Conservation (phyloP, 2,888 invertebrate genomes). For the Melangyna quadrimaculata region DNA sequence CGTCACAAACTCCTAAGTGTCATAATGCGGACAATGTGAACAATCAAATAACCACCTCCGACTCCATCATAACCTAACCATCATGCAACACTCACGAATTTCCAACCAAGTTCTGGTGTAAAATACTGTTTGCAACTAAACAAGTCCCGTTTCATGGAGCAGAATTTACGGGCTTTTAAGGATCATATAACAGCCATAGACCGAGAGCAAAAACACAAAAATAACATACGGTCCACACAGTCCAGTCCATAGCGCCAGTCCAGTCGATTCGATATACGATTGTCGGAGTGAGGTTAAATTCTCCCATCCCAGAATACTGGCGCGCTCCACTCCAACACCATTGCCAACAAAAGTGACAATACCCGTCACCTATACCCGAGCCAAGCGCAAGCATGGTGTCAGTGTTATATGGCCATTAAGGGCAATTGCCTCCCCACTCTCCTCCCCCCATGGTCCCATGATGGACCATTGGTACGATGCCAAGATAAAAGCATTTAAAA, state of each 20-base stretch:
- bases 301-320: background rate
- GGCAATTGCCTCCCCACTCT: conserved; percentile 51
- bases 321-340: background rate
- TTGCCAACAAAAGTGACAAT: conserved; percentile 37
- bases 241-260: too few relatives aligned
- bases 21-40: conserved; percentile 35
- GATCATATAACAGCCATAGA: conserved; percentile 64
- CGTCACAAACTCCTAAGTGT: conserved; percentile 30
- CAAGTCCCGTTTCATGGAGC: conserved; percentile 22
- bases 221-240: background rate
- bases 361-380: background rate
- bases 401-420: conserved; percentile 57
- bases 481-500: conserved; percentile 70
- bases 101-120: conserved; percentile 13
- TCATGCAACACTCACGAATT: background rate
- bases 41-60: conserved; percentile 19
- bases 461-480: conserved; percentile 53
- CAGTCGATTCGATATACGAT: conserved; percentile 26
- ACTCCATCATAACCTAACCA: background rate
- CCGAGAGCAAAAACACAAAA: background rate
- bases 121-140: conserved; percentile 44
- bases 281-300: conserved; percentile 14
- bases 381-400: conserved; percentile 23
- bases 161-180: conserved; percentile 52
- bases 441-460: too few relatives aligned